Percentiles rank a stretch among this genome's conserved stretches.
phyloP scores from a whole-genome alignment of 2,888 invertebrate species.

The Orthosia incerta region DNA sequence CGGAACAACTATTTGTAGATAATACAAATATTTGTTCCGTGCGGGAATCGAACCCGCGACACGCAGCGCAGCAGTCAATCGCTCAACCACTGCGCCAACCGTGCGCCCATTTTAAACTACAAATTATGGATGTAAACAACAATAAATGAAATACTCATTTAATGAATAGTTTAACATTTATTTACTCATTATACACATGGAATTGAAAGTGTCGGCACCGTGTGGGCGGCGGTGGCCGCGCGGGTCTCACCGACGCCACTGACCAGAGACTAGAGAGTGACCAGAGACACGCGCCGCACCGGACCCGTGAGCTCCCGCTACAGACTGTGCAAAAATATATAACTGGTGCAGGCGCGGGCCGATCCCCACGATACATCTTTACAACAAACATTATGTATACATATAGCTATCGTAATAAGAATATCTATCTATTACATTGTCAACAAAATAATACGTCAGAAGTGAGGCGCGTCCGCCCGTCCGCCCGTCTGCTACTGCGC shows the following conservation, averaged over 20 bases:
- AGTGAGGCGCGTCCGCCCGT: conserved; percentile 36
- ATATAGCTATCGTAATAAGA: conserved; percentile 77
- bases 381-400: conserved; percentile 76
- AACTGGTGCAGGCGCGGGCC: conserved; percentile 80
- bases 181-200: conserved; percentile 82
- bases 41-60: too few relatives aligned
- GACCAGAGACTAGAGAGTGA: too few relatives aligned
- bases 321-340: conserved; percentile 87
- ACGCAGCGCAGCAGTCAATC: too few relatives aligned
- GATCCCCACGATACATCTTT: conserved; percentile 66
- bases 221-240: conserved; percentile 28
- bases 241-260: background rate
- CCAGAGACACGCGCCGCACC: conserved; percentile 17
- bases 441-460: conserved; percentile 75
- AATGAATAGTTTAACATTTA: conserved; percentile 87
- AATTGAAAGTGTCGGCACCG: conserved; percentile 75
- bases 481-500: too few relatives aligned
- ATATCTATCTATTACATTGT: conserved; percentile 76
- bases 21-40: too few relatives aligned
- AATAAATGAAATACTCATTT: conserved; percentile 53
- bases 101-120: background rate
- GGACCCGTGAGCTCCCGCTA: conserved; percentile 54
- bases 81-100: too few relatives aligned
- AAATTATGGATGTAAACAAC: background rate
- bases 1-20: too few relatives aligned